phyloP scores from a whole-genome alignment of 2,888 invertebrate species.

The Sthenelais limicola region DNA sequence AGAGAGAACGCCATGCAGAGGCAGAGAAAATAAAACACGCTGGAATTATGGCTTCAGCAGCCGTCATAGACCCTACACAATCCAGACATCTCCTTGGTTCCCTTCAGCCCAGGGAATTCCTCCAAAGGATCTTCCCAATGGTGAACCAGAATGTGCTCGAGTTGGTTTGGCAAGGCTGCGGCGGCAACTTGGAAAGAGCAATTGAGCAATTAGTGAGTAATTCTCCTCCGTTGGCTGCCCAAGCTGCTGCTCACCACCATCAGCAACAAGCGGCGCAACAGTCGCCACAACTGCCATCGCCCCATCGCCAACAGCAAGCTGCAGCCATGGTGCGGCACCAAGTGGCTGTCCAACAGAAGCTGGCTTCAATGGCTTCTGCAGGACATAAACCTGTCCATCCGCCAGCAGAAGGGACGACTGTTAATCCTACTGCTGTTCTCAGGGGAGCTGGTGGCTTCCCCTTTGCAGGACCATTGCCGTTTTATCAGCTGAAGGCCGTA shows the following conservation, averaged over 20 bases:
- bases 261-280: background rate
- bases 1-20: constrained; percentile 63
- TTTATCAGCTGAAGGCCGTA: background rate
- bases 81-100: constrained; percentile 45
- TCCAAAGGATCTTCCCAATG: constrained; percentile 59
- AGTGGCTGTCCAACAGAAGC: constrained; percentile 9
- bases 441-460: background rate
- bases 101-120: constrained; percentile 56
- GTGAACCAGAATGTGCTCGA: constrained; percentile 61
- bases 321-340: constrained; percentile 9
- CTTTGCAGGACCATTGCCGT: background rate
- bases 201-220: constrained; percentile 57
- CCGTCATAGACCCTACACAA: constrained; percentile 13
- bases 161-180: constrained; percentile 63
- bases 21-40: constrained; percentile 45
- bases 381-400: background rate
- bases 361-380: background rate
- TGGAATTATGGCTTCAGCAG: background rate
- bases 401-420: background rate
- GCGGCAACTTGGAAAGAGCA: constrained; percentile 58
- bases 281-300: background rate
- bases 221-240: background rate
- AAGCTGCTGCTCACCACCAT: background rate
- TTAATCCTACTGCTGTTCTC: background rate
- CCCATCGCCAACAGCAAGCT: background rate